Base-by-base conservation (phyloP, 2,888 invertebrate species). In the Petrolisthes cinctipes region DNA sequence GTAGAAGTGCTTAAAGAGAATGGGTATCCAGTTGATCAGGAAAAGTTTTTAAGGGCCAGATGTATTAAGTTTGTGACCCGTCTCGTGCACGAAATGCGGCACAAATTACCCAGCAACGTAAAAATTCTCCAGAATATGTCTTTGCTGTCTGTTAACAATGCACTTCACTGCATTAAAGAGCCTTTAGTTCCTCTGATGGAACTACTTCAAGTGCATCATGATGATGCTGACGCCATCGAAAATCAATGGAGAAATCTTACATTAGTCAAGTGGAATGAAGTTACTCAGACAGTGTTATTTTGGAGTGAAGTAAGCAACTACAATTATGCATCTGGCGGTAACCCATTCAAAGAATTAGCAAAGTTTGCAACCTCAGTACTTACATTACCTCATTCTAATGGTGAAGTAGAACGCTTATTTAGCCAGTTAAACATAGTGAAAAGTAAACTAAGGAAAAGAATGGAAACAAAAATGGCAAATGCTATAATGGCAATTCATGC, bases 401-500 rank as follows among this genome's bases (percentile, higher is more conserved):
- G 75, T 57, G 83, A 83, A 23, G 56, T 83, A 23, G 56, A 71
- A 51, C 7, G 83, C 20, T 11, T 73, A 9, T 83, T 82, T 17
- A 82, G 82, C 11, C 82, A 82, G 53, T 66, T 61, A 37, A 82
- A 82, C 71, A 66, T 82, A 9, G 37, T 76, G 37, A 83, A 83
- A 23, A 75, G 23, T 17, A 83, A 83, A 66, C 56, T 83, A 17
- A 17, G 75, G 17, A 83, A 83, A 23, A 14, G 57, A 17, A 83
- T 83, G 73, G 20, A 11, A 23, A 83, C 83, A 73, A 76, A 83
- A 57, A 83, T 76, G 56, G 83, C 75, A 37, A 83, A 83, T 83
- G 75, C 83, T 4, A n/a, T 75, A n/a, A 75, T 75, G 4, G 68
- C 23, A 51, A 20, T 82, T 7, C 7, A 66, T 7, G 82, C 68